A percentile compares a stretch with the other conserved stretches of the same genome.
These are phyloP conservation scores for Mamestra brassicae DNA, from an alignment of 2,888 invertebrate genomes.

Conservation along the genomic window DNA sequence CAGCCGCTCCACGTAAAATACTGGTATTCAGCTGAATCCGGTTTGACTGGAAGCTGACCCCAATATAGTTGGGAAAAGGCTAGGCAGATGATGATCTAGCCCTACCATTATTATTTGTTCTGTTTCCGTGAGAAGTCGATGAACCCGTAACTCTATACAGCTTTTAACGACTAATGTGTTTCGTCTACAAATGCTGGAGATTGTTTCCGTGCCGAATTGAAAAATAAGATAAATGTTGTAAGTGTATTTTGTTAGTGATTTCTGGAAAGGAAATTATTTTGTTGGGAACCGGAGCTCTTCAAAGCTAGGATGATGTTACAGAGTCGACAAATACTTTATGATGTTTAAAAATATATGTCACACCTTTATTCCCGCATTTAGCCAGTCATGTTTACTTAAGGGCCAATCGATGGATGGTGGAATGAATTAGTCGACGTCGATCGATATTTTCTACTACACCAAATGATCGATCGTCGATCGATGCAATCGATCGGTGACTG, in stretches of 20 bases:
- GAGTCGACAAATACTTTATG: background rate
- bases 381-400: too few species aligned
- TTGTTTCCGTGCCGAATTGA: constrained; percentile 20
- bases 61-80: too few species aligned
- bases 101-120: constrained; percentile 3
- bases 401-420: too few species aligned
- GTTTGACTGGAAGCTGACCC: too few species aligned
- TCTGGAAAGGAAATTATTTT: constrained; percentile 1
- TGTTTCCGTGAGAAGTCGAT: constrained; percentile 26
- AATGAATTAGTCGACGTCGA: too few species aligned
- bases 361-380: too few species aligned
- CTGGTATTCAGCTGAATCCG: too few species aligned
- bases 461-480: too few species aligned
- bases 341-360: background rate
- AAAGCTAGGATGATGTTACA: background rate
- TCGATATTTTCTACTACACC: too few species aligned
- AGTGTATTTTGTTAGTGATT: constrained; percentile 16
- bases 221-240: constrained; percentile 18
- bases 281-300: background rate
- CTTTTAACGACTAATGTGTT: constrained; percentile 57
- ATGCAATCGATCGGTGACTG: too few species aligned
- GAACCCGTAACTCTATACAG: constrained; percentile 49
- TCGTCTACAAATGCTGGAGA: constrained; percentile 33
- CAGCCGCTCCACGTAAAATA: too few species aligned
- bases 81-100: background rate